These are phyloP conservation scores for Spea bombifrons DNA, from an alignment of 2,113 vertebrate genomes.

Conservation along the genomic window DNA sequence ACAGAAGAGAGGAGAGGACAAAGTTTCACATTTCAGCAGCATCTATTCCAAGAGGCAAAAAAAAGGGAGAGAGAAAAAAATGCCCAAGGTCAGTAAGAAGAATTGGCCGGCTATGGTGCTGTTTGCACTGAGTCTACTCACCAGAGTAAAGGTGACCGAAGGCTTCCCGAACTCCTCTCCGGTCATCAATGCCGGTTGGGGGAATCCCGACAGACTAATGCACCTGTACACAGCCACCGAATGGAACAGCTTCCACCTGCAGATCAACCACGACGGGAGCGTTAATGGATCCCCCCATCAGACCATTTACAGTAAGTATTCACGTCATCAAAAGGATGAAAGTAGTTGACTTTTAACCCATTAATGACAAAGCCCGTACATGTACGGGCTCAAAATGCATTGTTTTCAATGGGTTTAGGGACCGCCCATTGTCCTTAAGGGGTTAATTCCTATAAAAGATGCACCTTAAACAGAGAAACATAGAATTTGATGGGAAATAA, in stretches of 20 bases:
- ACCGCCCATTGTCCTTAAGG: no score
- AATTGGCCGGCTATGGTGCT: slow-evolving; percentile 53
- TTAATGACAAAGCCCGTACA: no score
- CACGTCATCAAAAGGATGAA: no score
- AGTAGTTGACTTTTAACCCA: no score
- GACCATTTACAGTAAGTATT: slow-evolving; percentile 76
- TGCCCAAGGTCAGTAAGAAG: slow-evolving; percentile 41
- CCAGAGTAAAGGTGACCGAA: slow-evolving; percentile 30
- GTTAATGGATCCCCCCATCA: slow-evolving; percentile 61
- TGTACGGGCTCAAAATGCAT: no score
- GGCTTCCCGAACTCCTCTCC: slow-evolving; percentile 64
- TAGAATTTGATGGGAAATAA: no score
- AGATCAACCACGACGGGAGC: slow-evolving; percentile 69
- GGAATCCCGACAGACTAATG: slow-evolving; percentile 64
- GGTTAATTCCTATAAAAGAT: no score
- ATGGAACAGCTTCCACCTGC: slow-evolving; percentile 83
- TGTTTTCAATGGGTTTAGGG: no score
- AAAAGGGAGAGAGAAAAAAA: neutral
- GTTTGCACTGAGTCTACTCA: slow-evolving; percentile 58
- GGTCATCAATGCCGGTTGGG: slow-evolving; percentile 77
- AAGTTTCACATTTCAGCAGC: slow-evolving; percentile 51
- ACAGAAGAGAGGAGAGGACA: slow-evolving; percentile 25
- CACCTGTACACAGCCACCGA: slow-evolving; percentile 73
- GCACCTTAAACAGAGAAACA: no score
- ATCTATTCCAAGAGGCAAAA: slow-evolving; percentile 13